Evolutionary conservation across 2,797 vertebrate species (phyloP).

Genomic region (Setipinna tenuifilis): DNA sequence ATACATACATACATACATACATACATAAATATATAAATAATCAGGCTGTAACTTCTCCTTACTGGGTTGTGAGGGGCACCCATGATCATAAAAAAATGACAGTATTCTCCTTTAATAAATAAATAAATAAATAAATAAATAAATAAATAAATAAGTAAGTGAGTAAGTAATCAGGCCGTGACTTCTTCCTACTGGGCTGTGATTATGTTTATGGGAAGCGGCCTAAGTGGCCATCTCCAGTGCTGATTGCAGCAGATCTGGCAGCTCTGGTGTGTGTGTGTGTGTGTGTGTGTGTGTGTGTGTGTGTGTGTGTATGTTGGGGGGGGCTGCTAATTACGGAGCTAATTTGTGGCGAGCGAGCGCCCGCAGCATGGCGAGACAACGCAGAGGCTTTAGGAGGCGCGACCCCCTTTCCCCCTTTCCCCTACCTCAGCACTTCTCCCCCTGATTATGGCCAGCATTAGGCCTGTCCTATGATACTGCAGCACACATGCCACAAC

Average conservation of each 20-base stretch:
- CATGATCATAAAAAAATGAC: no score
- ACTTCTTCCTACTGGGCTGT: neutral
- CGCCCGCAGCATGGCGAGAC: neutral
- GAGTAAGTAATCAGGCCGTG: no score
- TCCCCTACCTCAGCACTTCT: slow-evolving; percentile 11
- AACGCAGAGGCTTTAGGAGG: neutral
- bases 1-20: no score
- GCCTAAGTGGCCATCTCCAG: neutral
- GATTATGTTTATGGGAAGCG: neutral
- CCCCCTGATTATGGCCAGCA: neutral
- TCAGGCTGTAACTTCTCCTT: no score
- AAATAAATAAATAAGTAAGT: no score
- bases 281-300: no score
- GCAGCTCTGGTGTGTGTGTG: neutral
- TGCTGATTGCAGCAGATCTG: slow-evolving; percentile 6
- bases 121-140: no score
- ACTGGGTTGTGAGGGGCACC: no score
- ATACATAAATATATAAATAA: no score
- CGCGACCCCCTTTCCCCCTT: neutral
- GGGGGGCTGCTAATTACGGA: neutral
- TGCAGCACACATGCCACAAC: neutral
- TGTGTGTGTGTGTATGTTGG: no score
- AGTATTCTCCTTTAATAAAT: no score
- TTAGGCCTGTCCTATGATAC: neutral
- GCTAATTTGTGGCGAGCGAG: neutral